Conservation (phyloP, 2,888 invertebrate species). For the Dicyrtoma fusca region DNA sequence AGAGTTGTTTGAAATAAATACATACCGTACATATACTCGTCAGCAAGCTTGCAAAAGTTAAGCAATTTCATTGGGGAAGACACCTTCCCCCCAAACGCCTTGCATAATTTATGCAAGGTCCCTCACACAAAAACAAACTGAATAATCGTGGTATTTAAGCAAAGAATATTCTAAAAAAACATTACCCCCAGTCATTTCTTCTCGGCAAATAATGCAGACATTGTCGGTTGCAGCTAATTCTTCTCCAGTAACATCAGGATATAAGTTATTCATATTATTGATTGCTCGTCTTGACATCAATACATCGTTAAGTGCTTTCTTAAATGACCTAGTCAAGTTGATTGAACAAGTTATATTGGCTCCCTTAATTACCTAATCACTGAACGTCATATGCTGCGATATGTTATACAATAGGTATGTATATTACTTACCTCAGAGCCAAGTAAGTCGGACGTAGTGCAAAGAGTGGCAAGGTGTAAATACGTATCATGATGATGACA, state of each 20-base stretch:
- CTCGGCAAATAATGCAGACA: slow-evolving; percentile 98
- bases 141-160: not conserved
- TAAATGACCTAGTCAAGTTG: slow-evolving; percentile 74
- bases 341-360: not conserved
- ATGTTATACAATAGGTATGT: not conserved
- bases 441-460: slow-evolving; percentile 99
- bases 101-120: too few species aligned
- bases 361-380: not conserved
- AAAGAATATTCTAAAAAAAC: not conserved
- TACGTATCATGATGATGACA: slow-evolving; percentile 92
- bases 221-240: slow-evolving; percentile 92
- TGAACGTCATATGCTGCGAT: not conserved
- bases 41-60: not conserved
- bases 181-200: slow-evolving; percentile 73
- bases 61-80: too few species aligned
- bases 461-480: slow-evolving; percentile 96
- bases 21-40: not conserved
- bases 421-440: slow-evolving; percentile 77
- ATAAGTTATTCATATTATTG: slow-evolving; percentile 96
- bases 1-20: not conserved
- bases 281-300: slow-evolving; percentile 95
- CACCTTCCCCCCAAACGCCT: too few species aligned
- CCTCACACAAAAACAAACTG: slow-evolving; percentile 12
- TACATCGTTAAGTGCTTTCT: slow-evolving; percentile 96
- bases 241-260: slow-evolving; percentile 92